A percentile compares a stretch with the other conserved stretches of the same genome.
Evolutionary conservation across 1,140 invertebrate species (phyloP).

Genomic region (Melanaphis sacchari): DNA sequence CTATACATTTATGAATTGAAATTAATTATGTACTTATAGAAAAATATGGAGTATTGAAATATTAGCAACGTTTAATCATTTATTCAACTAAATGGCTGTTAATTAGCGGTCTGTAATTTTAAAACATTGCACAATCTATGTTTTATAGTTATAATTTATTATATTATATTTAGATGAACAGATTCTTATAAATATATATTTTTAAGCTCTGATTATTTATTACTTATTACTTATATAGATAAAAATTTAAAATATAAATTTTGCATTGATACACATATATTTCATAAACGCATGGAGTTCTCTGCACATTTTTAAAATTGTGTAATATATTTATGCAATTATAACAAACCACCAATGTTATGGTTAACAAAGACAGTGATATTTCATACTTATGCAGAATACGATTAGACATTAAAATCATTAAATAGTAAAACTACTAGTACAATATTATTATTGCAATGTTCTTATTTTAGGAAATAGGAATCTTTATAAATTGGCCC

Average conservation of each 20-base stretch:
- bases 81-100: background rate
- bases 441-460: background rate
- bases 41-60: background rate
- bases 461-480: background rate
- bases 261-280: background rate
- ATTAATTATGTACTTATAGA: background rate
- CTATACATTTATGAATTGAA: background rate
- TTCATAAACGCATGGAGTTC: background rate
- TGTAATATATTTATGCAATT: background rate
- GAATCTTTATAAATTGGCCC: background rate
- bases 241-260: background rate
- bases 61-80: background rate
- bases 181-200: background rate
- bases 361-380: background rate
- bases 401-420: background rate
- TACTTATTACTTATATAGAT: background rate
- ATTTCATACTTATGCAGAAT: background rate
- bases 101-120: background rate
- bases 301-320: background rate
- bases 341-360: background rate
- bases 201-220: background rate
- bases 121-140: background rate
- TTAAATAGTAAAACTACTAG: background rate
- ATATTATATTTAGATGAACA: background rate
- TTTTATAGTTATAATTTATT: background rate